Conservation (phyloP, 1,140 invertebrate species). For the Polyergus mexicanus region DNA sequence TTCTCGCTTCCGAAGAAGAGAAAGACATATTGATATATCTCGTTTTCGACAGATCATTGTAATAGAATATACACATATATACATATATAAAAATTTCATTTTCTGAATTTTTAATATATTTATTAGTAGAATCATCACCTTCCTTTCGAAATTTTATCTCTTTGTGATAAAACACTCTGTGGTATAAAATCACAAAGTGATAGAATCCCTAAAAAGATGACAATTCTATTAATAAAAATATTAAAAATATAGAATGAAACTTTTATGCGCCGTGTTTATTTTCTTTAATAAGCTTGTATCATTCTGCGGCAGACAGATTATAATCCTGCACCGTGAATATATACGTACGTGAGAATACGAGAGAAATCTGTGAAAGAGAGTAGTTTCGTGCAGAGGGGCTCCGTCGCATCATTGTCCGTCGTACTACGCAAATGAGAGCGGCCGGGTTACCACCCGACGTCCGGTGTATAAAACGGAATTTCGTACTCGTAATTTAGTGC, state of each 20-base stretch:
- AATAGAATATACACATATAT: too few species aligned
- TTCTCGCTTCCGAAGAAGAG: background rate
- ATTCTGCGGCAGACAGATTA: background rate
- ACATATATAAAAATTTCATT: too few species aligned
- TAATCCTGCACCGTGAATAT: background rate
- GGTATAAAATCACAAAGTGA: background rate
- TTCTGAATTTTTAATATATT: too few species aligned
- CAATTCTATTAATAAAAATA: background rate
- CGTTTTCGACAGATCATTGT: background rate
- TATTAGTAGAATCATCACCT: too few species aligned
- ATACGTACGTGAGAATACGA: background rate
- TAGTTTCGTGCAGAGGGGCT: slow-evolving; percentile 61
- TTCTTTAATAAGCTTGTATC: background rate
- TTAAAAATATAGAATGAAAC: background rate
- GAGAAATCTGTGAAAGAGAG: slow-evolving; percentile 15
- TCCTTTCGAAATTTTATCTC: too few species aligned
- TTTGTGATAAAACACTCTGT: too few species aligned
- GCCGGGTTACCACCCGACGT: slow-evolving; percentile 44
- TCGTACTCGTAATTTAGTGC: slow-evolving; percentile 83
- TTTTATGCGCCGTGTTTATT: background rate
- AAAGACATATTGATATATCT: background rate
- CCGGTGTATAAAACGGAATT: slow-evolving; percentile 78
- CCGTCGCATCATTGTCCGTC: slow-evolving; percentile 47
- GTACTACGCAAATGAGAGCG: slow-evolving; percentile 69
- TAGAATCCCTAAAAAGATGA: background rate